Base-by-base conservation (phyloP, 2,888 invertebrate genomes). In the Xiphydria camelus region DNA sequence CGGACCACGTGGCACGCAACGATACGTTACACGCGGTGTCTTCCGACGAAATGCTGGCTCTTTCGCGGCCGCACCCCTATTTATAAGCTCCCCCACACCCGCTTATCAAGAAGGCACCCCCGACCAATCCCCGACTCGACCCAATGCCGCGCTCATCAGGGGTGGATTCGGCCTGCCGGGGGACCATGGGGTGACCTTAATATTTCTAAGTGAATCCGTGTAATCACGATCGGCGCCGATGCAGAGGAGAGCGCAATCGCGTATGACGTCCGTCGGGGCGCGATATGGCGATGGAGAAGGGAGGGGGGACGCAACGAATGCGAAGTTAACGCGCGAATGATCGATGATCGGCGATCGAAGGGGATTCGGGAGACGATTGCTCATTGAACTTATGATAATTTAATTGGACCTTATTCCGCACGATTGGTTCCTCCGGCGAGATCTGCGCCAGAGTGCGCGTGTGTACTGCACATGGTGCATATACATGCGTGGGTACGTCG, bases 381-480 rank as follows among this genome's bases (percentile, higher is more conserved):
- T 18, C 10, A 25, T 45, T 33, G 23, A 21, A 33, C 47, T 36
- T 26, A 42, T 41, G 40, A n/a, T 21, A 46, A 41, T 46, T 49
- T 45, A 33, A 46, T 47, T 42, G 34, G 21, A 38, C 29, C 37
- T 23, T 33, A 43, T 41, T 44, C 43, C 35, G 26, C 14, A 17
- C 38, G 33, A 50, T 50, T 41, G 23, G 38, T n/a, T 31, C 12
- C 7, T 14, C 10, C 12, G 12, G 12, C 4, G 29, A 6, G 10
- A 7, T 29, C 12, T 4, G 4, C 29, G 14, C 7, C 4, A 14
- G 10, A 26, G 12, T 2, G n/a, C 4, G 7, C 29, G 55, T 52
- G 53, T 47, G 52, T 42, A 55, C 43, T 63, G 63, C 71, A 70
- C 70, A 73, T 74, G 73, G n/a, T n/a, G n/a, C n/a, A n/a, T n/a